A percentile compares a stretch with the other conserved stretches of the same genome.
These are phyloP conservation scores for Myoxocephalus aenaeus DNA, from an alignment of 2,797 vertebrate species.

Conservation along the genomic window DNA sequence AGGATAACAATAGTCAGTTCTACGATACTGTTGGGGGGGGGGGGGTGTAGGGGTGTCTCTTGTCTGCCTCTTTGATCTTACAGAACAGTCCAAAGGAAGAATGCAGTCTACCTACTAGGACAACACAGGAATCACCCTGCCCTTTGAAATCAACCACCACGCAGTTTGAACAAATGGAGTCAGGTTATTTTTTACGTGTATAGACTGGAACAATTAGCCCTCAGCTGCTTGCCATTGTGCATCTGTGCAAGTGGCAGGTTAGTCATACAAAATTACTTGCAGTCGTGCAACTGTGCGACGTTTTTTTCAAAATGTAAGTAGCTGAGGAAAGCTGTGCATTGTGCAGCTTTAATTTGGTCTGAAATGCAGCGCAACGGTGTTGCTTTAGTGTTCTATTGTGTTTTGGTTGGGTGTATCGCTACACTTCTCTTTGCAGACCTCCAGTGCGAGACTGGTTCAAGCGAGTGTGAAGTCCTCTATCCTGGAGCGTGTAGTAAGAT, in stretches of 20 bases:
- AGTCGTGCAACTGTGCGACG: slow-evolving; percentile 76
- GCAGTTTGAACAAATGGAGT: slow-evolving; percentile 66
- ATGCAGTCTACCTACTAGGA: slow-evolving; percentile 72
- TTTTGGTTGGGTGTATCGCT: slow-evolving; percentile 75
- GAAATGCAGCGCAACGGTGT: slow-evolving; percentile 77
- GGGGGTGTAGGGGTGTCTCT: slow-evolving; percentile 64
- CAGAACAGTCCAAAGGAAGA: slow-evolving; percentile 82
- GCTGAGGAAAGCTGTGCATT: slow-evolving; percentile 80
- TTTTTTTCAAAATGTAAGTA: slow-evolving; percentile 46
- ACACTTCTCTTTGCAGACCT: slow-evolving; percentile 84
- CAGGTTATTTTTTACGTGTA: slow-evolving; percentile 61
- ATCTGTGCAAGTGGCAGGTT: slow-evolving; percentile 78
- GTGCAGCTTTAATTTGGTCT: slow-evolving; percentile 73
- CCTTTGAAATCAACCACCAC: slow-evolving; percentile 68
- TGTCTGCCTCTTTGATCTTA: slow-evolving; percentile 80
- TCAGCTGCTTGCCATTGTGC: slow-evolving; percentile 78
- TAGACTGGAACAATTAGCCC: slow-evolving; percentile 36
- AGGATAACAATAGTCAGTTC: slow-evolving; percentile 80
- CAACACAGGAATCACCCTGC: slow-evolving; percentile 72
- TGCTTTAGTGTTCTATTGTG: slow-evolving; percentile 56
- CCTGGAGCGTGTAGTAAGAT: slow-evolving; percentile 82
- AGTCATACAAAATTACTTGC: slow-evolving; percentile 29
- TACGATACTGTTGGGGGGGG: slow-evolving; percentile 66
- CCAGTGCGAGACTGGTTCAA: slow-evolving; percentile 72
- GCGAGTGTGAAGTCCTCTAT: slow-evolving; percentile 74